phyloP scores from a whole-genome alignment of 2,797 vertebrate species.

The Kryptolebias ocellatus region DNA sequence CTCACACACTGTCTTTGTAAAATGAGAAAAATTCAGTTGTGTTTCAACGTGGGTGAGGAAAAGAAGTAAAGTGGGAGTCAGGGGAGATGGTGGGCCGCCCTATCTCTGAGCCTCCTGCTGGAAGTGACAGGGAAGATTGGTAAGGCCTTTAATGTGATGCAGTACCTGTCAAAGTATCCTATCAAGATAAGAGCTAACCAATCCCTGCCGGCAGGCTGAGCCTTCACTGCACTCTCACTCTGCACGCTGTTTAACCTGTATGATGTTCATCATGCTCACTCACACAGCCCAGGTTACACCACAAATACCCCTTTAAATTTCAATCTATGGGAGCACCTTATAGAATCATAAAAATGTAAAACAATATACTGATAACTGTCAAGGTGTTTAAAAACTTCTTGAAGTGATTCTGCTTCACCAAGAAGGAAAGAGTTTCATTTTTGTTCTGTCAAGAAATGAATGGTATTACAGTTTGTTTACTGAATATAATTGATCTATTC shows the following conservation, averaged over 20 bases:
- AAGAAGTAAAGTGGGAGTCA: conserved; percentile 5
- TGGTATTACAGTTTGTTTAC: too few species aligned
- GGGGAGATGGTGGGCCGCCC: conserved; percentile 5
- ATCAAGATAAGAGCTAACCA: conserved; percentile 77
- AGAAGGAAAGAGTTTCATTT: too few species aligned
- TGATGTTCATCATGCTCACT: too few species aligned
- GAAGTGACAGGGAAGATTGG: conserved; percentile 79
- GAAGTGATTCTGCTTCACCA: too few species aligned
- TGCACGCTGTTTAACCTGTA: neutral
- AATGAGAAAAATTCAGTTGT: conserved; percentile 41
- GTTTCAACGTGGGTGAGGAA: conserved; percentile 33
- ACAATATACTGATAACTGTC: too few species aligned
- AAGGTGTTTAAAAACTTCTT: too few species aligned
- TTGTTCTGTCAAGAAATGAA: too few species aligned
- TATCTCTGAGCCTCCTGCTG: conserved; percentile 68
- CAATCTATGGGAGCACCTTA: neutral
- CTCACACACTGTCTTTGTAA: conserved; percentile 37
- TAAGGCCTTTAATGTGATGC: conserved; percentile 83
- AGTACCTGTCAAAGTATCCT: conserved; percentile 75
- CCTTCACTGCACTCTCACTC: conserved; percentile 24
- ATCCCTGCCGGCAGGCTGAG: conserved; percentile 35
- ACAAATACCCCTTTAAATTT: neutral
- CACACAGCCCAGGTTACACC: too few species aligned
- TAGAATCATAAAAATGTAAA: too few species aligned
- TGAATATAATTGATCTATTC: too few species aligned